These are phyloP conservation scores for Urosaurus nigricauda DNA, from an alignment of 2,797 vertebrate genomes.

Conservation along the genomic window DNA sequence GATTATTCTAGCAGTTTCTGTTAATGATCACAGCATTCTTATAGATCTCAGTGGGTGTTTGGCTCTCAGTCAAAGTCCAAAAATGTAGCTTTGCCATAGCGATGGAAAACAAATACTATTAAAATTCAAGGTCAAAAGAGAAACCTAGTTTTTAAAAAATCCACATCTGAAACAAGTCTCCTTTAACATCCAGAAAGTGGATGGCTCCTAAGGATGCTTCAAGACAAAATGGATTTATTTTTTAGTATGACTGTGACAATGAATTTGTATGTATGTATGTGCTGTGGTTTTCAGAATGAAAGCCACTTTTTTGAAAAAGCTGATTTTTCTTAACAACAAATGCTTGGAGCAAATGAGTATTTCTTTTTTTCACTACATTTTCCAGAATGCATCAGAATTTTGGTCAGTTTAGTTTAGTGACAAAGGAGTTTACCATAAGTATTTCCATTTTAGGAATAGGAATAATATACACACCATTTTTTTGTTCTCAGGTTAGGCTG, in stretches of 20 bases:
- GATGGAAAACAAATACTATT: neutral
- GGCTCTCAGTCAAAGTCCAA: constrained; percentile 4
- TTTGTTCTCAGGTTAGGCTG: too few relatives aligned
- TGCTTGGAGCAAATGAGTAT: neutral
- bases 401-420: neutral
- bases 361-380: neutral
- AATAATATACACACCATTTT: too few relatives aligned
- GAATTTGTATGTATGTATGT: neutral
- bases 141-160: neutral
- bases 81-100: neutral
- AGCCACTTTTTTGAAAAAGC: neutral
- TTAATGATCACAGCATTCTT: constrained; percentile 33
- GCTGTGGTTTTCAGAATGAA: neutral
- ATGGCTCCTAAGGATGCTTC: too few relatives aligned
- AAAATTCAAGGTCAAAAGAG: constrained; percentile 33
- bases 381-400: neutral
- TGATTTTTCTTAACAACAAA: neutral
- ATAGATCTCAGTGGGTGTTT: constrained; percentile 15
- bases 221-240: neutral
- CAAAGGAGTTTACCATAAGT: neutral
- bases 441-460: neutral
- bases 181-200: neutral
- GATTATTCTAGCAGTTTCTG: constrained; percentile 1
- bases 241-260: neutral
- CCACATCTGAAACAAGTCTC: neutral